A percentile compares a stretch with the other conserved stretches of the same genome.
Conservation (phyloP, 2,888 invertebrate species). For the Druceiella hillmani region DNA sequence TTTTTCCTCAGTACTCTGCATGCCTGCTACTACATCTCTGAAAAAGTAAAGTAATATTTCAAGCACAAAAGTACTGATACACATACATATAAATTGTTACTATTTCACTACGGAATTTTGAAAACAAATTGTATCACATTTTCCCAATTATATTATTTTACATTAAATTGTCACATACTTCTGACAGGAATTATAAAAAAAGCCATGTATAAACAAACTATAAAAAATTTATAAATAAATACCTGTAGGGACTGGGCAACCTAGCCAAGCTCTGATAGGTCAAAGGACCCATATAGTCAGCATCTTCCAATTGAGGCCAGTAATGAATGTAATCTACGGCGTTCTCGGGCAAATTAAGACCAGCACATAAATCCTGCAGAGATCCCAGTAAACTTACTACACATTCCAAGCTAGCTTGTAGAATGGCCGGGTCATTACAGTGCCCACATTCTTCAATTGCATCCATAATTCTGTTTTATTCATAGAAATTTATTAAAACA, state of each 20-base stretch:
- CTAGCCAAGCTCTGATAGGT: slow-evolving; percentile 82
- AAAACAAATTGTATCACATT: no score
- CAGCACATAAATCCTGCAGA: slow-evolving; percentile 76
- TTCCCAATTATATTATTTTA: no score
- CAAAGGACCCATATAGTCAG: slow-evolving; percentile 78
- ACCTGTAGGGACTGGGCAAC: slow-evolving; percentile 76
- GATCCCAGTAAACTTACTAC: slow-evolving; percentile 79
- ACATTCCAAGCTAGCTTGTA: slow-evolving; percentile 78
- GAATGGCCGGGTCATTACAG: slow-evolving; percentile 67
- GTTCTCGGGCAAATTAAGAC: slow-evolving; percentile 42
- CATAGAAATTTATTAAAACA: not conserved
- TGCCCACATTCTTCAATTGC: slow-evolving; percentile 90
- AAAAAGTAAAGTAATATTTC: no score
- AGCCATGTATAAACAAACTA: no score
- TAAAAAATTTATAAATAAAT: no score
- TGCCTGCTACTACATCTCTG: slow-evolving; percentile 64
- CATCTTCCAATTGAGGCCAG: slow-evolving; percentile 63
- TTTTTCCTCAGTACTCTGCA: slow-evolving; percentile 62
- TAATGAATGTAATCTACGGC: slow-evolving; percentile 54
- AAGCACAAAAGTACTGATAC: no score
- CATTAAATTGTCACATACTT: no score
- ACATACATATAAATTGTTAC: no score
- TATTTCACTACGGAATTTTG: no score
- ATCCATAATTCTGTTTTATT: slow-evolving; percentile 73
- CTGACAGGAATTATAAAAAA: no score